Percentiles rank a stretch among this genome's conserved stretches.
Conservation (phyloP, 2,113 vertebrate genomes). For the Lanius collurio region DNA sequence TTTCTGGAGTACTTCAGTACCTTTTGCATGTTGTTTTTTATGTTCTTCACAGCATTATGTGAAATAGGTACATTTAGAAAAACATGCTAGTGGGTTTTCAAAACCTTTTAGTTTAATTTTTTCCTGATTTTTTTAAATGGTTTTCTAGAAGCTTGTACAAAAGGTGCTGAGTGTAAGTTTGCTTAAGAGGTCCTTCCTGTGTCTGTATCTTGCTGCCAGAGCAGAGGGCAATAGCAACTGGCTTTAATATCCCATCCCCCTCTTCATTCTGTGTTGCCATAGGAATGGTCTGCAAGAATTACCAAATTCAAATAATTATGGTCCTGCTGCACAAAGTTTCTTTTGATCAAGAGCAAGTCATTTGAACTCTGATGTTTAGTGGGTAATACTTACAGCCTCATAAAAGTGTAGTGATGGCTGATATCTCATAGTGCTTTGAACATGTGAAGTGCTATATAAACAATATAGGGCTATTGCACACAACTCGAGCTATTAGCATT, state of each 20-base stretch:
- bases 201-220: background rate
- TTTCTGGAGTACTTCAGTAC: background rate
- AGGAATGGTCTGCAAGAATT: background rate
- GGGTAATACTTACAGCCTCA: constrained; percentile 41
- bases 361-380: constrained; percentile 33
- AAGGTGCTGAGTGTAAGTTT: background rate
- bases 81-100: background rate
- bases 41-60: background rate
- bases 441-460: constrained; percentile 52
- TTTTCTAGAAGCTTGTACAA: background rate
- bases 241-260: background rate
- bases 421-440: constrained; percentile 59
- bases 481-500: background rate
- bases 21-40: background rate
- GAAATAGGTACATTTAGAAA: background rate
- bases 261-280: background rate
- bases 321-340: constrained; percentile 20
- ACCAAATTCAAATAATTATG: constrained; percentile 40
- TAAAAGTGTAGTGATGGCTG: constrained; percentile 46
- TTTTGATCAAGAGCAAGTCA: constrained; percentile 45
- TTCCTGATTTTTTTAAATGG: background rate
- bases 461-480: constrained; percentile 28
- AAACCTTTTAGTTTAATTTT: background rate
- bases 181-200: background rate
- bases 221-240: background rate